Evolutionary conservation across 2,113 vertebrate species (phyloP).

Genomic region (Lagopus leucura): DNA sequence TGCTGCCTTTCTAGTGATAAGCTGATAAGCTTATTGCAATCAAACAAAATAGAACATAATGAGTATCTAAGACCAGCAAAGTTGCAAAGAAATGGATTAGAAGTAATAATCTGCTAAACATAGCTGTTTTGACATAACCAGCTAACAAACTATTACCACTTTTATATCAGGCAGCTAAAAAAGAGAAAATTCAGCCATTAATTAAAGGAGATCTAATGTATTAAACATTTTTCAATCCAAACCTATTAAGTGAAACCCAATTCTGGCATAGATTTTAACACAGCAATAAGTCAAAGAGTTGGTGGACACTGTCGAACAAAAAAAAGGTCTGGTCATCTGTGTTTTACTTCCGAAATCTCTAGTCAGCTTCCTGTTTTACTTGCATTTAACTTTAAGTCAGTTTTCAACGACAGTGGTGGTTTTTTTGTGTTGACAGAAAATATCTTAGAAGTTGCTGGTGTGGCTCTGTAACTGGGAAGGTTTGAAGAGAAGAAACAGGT

Average conservation of each 20-base stretch:
- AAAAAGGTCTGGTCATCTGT: not conserved
- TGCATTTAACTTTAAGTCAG: not conserved
- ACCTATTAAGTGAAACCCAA: not conserved
- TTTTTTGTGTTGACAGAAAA: not conserved
- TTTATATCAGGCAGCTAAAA: not conserved
- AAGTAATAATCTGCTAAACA: not conserved
- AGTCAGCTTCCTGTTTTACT: not conserved
- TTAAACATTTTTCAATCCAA: not conserved
- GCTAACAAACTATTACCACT: not conserved
- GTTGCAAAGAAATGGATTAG: conserved; percentile 8
- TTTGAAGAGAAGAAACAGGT: not conserved
- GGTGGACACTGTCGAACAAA: rapidly evolving
- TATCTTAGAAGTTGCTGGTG: not conserved
- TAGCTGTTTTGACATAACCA: conserved; percentile 12
- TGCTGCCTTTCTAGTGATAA: conserved; percentile 31
- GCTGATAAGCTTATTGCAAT: conserved; percentile 13
- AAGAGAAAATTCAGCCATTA: not conserved
- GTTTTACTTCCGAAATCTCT: not conserved
- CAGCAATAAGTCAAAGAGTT: not conserved
- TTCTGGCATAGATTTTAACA: not conserved
- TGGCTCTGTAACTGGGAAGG: not conserved
- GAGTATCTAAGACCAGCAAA: not conserved
- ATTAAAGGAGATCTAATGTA: not conserved
- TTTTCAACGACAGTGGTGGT: not conserved
- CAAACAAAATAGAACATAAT: not conserved